Evolutionary conservation across 1,140 invertebrate species (phyloP).

Genomic region (Globodera ellingtonae): DNA sequence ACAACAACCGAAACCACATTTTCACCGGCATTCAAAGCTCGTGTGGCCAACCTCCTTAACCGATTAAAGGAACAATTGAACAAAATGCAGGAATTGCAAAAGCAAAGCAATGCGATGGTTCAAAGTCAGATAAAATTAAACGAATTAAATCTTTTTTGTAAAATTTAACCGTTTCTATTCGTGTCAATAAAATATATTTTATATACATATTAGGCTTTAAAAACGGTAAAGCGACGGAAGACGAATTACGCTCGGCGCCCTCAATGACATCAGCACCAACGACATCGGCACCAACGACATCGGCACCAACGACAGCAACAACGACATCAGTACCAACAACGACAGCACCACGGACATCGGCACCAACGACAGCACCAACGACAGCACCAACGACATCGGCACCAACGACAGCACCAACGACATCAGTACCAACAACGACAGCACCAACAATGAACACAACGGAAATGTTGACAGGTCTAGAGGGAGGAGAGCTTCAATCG

Average conservation of each 20-base stretch:
- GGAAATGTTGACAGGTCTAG: background rate
- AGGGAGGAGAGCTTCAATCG: background rate
- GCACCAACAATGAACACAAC: background rate
- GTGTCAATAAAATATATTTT: background rate
- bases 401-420: background rate
- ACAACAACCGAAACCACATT: constrained; percentile 5
- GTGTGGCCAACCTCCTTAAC: constrained; percentile 22
- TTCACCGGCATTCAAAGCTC: constrained; percentile 16
- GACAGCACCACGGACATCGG: too few relatives aligned
- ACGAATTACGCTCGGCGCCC: background rate
- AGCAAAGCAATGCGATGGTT: constrained; percentile 1
- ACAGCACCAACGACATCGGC: background rate
- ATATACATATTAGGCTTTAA: background rate
- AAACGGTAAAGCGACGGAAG: background rate
- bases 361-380: background rate
- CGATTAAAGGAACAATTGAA: constrained; percentile 21
- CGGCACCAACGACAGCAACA: background rate
- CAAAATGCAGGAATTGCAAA: constrained; percentile 18
- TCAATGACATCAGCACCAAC: background rate
- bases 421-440: too few relatives aligned
- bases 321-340: background rate
- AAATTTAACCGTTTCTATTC: too few relatives aligned
- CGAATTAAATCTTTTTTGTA: too few relatives aligned
- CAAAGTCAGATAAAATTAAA: background rate
- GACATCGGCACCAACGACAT: background rate